Evolutionary conservation across 2,888 invertebrate species (phyloP).

Genomic region (Chironomus tentans): DNA sequence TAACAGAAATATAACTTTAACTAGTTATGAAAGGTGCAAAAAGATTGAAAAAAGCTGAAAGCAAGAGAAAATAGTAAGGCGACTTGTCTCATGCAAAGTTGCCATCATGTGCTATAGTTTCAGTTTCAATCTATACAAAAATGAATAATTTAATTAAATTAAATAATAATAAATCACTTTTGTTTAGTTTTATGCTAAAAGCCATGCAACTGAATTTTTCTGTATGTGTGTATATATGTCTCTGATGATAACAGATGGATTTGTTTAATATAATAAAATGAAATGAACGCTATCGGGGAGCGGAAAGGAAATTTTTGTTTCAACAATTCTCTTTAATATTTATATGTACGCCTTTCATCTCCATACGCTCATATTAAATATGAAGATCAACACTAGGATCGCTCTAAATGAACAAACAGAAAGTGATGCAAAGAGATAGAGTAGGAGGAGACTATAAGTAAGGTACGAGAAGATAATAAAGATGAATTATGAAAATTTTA

Average conservation of each 20-base stretch:
- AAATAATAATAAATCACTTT: conserved; percentile 24
- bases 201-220: too few relatives aligned
- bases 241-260: too few relatives aligned
- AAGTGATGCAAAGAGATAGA: background rate
- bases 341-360: too few relatives aligned
- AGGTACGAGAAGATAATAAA: background rate
- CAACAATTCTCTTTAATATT: too few relatives aligned
- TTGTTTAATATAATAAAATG: too few relatives aligned
- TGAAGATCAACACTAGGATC: too few relatives aligned
- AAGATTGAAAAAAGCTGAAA: background rate
- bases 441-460: background rate
- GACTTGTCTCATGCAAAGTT: background rate
- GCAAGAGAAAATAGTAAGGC: background rate
- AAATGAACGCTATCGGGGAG: too few relatives aligned
- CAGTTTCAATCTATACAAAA: conserved; percentile 19
- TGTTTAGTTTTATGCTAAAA: background rate
- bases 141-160: conserved; percentile 23
- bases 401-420: background rate
- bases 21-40: background rate
- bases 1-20: background rate
- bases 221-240: too few relatives aligned
- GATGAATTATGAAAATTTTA: conserved; percentile 12
- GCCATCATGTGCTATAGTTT: background rate
- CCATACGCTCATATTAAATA: too few relatives aligned
- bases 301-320: too few relatives aligned